These are phyloP conservation scores for Psilopogon haemacephalus DNA, from an alignment of 2,113 vertebrate species.

Conservation along the genomic window DNA sequence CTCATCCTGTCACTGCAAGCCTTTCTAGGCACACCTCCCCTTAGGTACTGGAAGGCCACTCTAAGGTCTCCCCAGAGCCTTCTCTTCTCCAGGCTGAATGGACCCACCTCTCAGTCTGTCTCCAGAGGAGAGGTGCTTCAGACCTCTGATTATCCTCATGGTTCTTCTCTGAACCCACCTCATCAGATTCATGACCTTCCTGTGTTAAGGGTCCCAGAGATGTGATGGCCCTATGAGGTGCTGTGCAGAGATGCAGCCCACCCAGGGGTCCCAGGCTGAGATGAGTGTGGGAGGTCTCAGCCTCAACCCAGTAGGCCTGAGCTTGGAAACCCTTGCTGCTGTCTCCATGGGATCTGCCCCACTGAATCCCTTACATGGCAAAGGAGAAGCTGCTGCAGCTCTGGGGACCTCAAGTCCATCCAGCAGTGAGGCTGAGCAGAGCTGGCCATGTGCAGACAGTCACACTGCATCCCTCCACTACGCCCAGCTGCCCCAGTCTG, in stretches of 20 bases:
- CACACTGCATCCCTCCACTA: not conserved
- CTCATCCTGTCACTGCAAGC: too few relatives aligned
- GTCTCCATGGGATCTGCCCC: fast-evolving
- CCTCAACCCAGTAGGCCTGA: not conserved
- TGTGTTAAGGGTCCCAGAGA: too few relatives aligned
- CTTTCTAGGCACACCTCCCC: too few relatives aligned
- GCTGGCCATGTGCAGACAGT: fast-evolving
- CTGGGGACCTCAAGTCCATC: fast-evolving
- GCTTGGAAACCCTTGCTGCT: not conserved
- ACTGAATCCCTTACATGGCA: too few relatives aligned
- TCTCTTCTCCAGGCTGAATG: too few relatives aligned
- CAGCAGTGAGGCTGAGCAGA: not conserved
- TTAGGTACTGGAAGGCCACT: too few relatives aligned
- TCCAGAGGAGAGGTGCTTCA: too few relatives aligned
- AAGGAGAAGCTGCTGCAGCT: not conserved
- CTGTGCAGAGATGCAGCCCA: not conserved
- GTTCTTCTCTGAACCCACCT: too few relatives aligned
- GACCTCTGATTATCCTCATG: too few relatives aligned
- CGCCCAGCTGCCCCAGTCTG: fast-evolving
- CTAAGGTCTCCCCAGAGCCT: too few relatives aligned
- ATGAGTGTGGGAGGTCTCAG: not conserved
- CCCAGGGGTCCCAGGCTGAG: not conserved
- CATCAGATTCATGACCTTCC: too few relatives aligned
- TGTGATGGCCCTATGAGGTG: fast-evolving
- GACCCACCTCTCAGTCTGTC: too few relatives aligned